These are phyloP conservation scores for Caloenas nicobarica DNA, from an alignment of 2,113 vertebrate species.

Conservation along the genomic window DNA sequence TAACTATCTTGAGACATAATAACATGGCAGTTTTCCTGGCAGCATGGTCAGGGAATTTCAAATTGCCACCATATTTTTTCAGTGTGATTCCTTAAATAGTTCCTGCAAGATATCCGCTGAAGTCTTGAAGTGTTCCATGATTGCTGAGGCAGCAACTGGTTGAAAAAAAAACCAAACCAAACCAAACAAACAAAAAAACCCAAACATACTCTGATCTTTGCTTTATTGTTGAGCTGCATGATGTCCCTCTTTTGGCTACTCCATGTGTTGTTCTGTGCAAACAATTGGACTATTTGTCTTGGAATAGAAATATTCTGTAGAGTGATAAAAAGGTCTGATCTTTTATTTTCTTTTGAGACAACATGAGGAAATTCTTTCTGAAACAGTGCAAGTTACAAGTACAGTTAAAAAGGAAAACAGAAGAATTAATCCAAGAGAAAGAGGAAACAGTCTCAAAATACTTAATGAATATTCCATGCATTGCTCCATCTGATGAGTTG, in stretches of 20 bases:
- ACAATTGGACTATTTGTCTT: not conserved
- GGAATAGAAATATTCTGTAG: not conserved
- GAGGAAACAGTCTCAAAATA: not conserved
- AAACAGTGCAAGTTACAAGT: not conserved
- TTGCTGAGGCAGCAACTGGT: not conserved
- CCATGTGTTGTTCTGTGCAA: not conserved
- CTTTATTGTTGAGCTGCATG: not conserved
- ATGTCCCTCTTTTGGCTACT: not conserved
- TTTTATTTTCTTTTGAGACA: not conserved
- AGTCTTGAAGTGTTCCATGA: not conserved
- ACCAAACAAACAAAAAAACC: no score
- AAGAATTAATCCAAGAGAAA: slow-evolving; percentile 13
- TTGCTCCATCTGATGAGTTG: slow-evolving; percentile 1
- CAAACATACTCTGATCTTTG: not conserved
- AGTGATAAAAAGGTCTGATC: not conserved
- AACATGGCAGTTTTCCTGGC: not conserved
- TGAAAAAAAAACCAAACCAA: not conserved
- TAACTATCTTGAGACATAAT: not conserved
- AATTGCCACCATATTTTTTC: not conserved
- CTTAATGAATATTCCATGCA: not conserved
- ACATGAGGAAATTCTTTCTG: not conserved
- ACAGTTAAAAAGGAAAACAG: not conserved
- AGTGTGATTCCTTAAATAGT: not conserved
- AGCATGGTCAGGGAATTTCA: not conserved
- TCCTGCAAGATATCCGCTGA: not conserved